Base-by-base conservation (phyloP, 30 jellyfish, hydroid and myxozoan species). In the Rhopilema esculentum region DNA sequence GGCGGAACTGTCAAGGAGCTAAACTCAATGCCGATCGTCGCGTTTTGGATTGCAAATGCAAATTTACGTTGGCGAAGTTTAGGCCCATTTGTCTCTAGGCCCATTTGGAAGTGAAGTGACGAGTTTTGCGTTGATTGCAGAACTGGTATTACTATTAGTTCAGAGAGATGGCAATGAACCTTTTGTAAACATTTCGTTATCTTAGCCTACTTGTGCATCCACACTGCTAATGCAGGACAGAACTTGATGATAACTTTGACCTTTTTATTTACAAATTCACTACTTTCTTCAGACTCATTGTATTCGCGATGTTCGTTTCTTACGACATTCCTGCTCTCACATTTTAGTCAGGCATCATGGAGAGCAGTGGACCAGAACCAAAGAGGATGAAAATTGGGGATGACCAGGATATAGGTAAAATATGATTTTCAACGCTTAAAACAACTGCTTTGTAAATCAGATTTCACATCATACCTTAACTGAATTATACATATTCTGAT, bases 331-430 rank as follows among this genome's bases (percentile, higher is more conserved):
- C 8, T 26, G 30, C 22, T 29, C 17, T 4, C 24, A 4, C 19
- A 24, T 17, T 15, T 29, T 71, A 71, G 82, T 18, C 18, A 20
- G 71, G 51, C 32, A 24, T 24, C 29, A 24, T 31, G 48, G 64
- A 73, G 1, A 73, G 70, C 48, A 73, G 22, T 64, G 84, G 51
- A 22, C 84, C 84, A 33, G 84, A 73, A 32, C 48, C 21, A 7
- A 73, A 73, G 19, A 73, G 84, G 49, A 73, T 73, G 0, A 73
- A 73, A 49, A 4, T 73, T 16, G 69, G 69, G 71, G 51, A 18
- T 40, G 65, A 70, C 40, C 1, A 20, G 27, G 24, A 26, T 9
- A 30, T 27, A 26, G 80, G 80, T 70, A 28, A 22, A 1, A 2
- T n/a, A 40, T 40, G 57, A 40, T 40, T 40, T 40, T 40, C 57